phyloP scores from a whole-genome alignment of 2,797 vertebrate genomes.

The Glyptemys insculpta region DNA sequence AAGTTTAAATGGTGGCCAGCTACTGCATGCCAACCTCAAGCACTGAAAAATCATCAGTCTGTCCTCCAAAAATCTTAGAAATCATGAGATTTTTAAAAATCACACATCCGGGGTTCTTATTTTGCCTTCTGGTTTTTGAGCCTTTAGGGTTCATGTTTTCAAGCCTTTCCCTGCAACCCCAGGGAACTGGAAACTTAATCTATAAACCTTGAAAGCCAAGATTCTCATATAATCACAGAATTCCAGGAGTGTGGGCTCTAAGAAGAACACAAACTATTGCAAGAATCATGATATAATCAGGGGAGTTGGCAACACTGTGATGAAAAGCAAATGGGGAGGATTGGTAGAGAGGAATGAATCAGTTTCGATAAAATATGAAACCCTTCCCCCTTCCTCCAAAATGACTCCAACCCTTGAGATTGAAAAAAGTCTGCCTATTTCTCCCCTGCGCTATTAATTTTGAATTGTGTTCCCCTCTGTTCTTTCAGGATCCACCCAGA shows the following conservation, averaged over 20 bases:
- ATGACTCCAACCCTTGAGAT: not conserved
- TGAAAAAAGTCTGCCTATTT: not conserved
- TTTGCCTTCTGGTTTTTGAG: not conserved
- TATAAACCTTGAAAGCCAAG: not conserved
- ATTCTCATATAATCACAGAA: not conserved
- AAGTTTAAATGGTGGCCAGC: not conserved
- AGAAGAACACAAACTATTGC: not conserved
- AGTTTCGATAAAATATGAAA: constrained; percentile 10
- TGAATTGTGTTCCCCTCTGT: not conserved
- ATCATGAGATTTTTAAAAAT: not conserved
- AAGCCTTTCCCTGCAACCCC: not conserved
- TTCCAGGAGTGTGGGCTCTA: not conserved
- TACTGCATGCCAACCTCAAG: not conserved
- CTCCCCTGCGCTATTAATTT: not conserved
- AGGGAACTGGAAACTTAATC: not conserved
- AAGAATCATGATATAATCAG: not conserved
- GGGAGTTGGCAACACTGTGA: not conserved
- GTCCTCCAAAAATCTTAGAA: not conserved
- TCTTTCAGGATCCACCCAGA: not conserved
- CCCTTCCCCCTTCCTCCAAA: not conserved
- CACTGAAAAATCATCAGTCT: not conserved
- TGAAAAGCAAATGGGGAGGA: not conserved
- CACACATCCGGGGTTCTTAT: not conserved
- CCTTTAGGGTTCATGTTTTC: not conserved
- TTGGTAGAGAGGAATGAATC: not conserved